Evolutionary conservation across 2,888 invertebrate genomes (phyloP).

Genomic region (Caenorhabditis japonica): DNA sequence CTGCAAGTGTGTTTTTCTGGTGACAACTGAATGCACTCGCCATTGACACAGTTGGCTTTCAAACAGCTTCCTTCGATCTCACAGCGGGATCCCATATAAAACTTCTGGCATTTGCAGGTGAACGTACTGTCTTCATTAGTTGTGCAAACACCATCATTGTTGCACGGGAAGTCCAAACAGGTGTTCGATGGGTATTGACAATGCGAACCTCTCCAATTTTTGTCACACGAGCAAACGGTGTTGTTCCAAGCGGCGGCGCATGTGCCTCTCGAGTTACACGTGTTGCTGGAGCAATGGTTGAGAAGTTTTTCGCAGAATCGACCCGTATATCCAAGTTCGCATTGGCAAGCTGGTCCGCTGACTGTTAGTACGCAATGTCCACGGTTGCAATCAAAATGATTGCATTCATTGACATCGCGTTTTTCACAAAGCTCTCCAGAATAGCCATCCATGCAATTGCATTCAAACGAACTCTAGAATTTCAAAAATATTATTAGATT

Average conservation of each 20-base stretch:
- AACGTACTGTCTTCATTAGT: constrained; percentile 53
- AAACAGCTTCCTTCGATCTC: constrained; percentile 68
- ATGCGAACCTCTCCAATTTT: constrained; percentile 47
- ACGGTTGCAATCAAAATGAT: constrained; percentile 47
- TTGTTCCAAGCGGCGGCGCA: constrained; percentile 60
- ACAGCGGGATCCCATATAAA: constrained; percentile 64
- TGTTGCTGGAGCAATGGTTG: constrained; percentile 59
- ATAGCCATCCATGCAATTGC: constrained; percentile 59
- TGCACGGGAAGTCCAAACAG: constrained; percentile 80
- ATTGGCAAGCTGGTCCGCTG: constrained; percentile 50
- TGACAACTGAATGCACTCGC: constrained; percentile 64
- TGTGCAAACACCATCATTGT: constrained; percentile 90
- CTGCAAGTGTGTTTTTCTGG: constrained; percentile 63
- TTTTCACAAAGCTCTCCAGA: constrained; percentile 59
- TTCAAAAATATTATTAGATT: neutral
- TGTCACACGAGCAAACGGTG: constrained; percentile 61
- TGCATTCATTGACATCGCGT: constrained; percentile 38
- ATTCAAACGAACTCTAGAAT: constrained; percentile 42
- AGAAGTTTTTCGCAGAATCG: constrained; percentile 60
- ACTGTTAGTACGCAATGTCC: constrained; percentile 48
- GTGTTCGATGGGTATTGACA: constrained; percentile 52
- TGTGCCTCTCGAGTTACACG: constrained; percentile 56
- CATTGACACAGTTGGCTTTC: constrained; percentile 61
- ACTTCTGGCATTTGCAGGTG: constrained; percentile 66
- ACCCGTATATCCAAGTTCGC: constrained; percentile 60